Percentiles rank a stretch among this genome's conserved stretches.
Evolutionary conservation across 2,888 invertebrate genomes (phyloP).

Genomic region (Drosophila kambysellisi): DNA sequence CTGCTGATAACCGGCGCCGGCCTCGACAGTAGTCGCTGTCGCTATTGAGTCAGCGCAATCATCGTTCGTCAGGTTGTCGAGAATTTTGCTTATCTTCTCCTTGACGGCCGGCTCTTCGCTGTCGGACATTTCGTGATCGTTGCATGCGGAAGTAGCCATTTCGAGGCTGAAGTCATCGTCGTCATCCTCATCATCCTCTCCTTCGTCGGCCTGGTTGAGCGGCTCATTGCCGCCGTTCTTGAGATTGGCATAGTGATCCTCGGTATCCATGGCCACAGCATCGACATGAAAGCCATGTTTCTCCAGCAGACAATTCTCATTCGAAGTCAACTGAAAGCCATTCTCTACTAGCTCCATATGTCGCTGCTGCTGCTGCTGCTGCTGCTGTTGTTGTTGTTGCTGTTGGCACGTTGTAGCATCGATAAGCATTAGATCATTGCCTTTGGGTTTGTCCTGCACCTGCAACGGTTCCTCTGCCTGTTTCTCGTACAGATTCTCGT

Average conservation of each 20-base stretch:
- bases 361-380: constrained; percentile 47
- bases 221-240: constrained; percentile 22
- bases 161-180: constrained; percentile 83
- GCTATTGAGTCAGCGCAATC: constrained; percentile 81
- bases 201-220: constrained; percentile 30
- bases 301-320: constrained; percentile 50
- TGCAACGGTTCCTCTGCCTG: constrained; percentile 42
- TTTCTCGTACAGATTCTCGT: constrained; percentile 57
- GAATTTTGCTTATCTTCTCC: constrained; percentile 83
- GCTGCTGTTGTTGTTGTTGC: constrained; percentile 49
- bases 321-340: constrained; percentile 36
- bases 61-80: constrained; percentile 83
- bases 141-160: constrained; percentile 80
- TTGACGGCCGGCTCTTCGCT: constrained; percentile 83
- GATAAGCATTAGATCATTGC: constrained; percentile 44
- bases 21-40: constrained; percentile 74
- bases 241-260: constrained; percentile 45
- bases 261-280: constrained; percentile 62
- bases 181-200: constrained; percentile 78
- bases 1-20: constrained; percentile 63
- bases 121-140: constrained; percentile 81
- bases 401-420: constrained; percentile 53
- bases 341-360: constrained; percentile 55
- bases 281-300: constrained; percentile 70
- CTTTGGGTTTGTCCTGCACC: constrained; percentile 38